Percentiles rank a stretch among this genome's conserved stretches.
phyloP scores from a whole-genome alignment of 2,888 invertebrate species.

The Drosophila neoperkinsi region DNA sequence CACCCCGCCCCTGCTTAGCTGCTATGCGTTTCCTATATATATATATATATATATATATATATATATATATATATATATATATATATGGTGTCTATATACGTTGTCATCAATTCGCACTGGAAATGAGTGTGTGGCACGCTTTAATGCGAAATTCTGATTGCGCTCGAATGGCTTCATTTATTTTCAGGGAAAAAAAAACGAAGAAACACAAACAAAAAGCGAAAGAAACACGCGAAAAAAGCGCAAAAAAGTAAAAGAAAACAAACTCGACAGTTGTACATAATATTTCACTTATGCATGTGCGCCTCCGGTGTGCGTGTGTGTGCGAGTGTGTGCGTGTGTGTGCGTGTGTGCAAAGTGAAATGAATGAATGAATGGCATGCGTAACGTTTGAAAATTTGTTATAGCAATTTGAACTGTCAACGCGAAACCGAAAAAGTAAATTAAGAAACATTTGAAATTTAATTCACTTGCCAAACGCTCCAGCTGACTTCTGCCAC shows the following conservation, averaged over 20 bases:
- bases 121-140: slow-evolving; percentile 66
- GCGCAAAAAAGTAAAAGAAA: slow-evolving; percentile 47
- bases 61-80: background rate
- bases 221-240: slow-evolving; percentile 41
- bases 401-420: slow-evolving; percentile 81
- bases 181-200: slow-evolving; percentile 50
- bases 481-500: slow-evolving; percentile 43
- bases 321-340: slow-evolving; percentile 11
- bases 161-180: slow-evolving; percentile 80
- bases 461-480: slow-evolving; percentile 73
- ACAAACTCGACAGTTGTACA: slow-evolving; percentile 78
- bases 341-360: slow-evolving; percentile 49
- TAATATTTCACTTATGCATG: slow-evolving; percentile 80
- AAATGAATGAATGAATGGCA: slow-evolving; percentile 71
- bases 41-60: background rate
- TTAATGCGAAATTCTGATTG: slow-evolving; percentile 79
- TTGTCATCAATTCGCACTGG: slow-evolving; percentile 68
- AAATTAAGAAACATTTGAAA: slow-evolving; percentile 81
- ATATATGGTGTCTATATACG: slow-evolving; percentile 20
- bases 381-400: slow-evolving; percentile 78
- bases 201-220: slow-evolving; percentile 21
- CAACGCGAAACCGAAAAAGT: slow-evolving; percentile 80
- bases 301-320: slow-evolving; percentile 48
- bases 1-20: background rate
- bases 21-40: slow-evolving; percentile 43